phyloP scores from a whole-genome alignment of 2,888 invertebrate genomes.

The Eurytoma californica region DNA sequence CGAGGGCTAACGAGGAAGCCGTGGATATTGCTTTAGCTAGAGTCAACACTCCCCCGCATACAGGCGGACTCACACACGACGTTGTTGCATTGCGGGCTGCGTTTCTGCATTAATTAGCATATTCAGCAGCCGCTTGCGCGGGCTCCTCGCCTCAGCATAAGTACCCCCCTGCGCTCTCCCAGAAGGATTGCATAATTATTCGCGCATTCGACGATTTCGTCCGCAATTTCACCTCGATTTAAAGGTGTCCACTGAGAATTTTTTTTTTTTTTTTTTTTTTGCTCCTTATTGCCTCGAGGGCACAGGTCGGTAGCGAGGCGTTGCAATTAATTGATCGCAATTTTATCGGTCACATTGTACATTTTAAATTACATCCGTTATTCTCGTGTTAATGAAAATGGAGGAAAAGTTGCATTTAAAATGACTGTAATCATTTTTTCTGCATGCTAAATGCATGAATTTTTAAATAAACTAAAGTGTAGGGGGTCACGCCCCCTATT shows the following conservation, averaged over 20 bases:
- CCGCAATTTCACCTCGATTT: constrained; percentile 18
- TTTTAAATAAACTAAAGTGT: too few species aligned
- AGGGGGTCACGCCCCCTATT: too few species aligned
- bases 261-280: neutral
- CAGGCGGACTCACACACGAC: neutral
- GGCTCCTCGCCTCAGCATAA: constrained; percentile 11
- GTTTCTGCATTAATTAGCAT: constrained; percentile 48
- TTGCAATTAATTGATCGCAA: too few species aligned
- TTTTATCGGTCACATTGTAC: too few species aligned
- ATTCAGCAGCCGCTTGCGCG: constrained; percentile 22
- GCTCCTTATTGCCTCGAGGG: too few species aligned
- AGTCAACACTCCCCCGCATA: neutral
- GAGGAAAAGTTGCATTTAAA: too few species aligned
- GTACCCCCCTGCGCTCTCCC: constrained; percentile 11
- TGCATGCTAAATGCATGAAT: too few species aligned
- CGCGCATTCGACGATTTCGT: constrained; percentile 39
- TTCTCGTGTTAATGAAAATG: too few species aligned
- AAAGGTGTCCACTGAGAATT: neutral
- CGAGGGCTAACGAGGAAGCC: constrained; percentile 13
- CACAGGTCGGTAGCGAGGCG: too few species aligned
- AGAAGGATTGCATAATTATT: constrained; percentile 47
- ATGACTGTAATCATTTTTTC: too few species aligned
- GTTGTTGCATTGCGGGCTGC: constrained; percentile 7
- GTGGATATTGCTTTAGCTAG: constrained; percentile 9
- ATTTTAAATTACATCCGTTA: too few species aligned